phyloP scores from a whole-genome alignment of 2,797 vertebrate species.

The Sebastes hopkinsi region DNA sequence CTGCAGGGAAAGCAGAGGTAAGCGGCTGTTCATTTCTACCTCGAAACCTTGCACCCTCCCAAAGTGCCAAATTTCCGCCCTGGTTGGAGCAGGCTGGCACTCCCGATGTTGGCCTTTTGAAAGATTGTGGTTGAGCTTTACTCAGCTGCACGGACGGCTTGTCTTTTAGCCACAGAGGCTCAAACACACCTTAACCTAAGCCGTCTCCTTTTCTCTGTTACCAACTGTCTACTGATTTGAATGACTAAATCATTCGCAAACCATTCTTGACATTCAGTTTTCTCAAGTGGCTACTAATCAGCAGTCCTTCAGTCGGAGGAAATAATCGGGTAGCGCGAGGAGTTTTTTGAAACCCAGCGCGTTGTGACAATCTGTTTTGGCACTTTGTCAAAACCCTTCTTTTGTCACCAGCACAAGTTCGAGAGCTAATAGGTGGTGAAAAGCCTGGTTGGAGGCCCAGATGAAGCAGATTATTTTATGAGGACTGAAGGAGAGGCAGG shows the following conservation, averaged over 20 bases:
- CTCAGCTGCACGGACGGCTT: conserved; percentile 49
- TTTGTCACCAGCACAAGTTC: conserved; percentile 58
- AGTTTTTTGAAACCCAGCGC: conserved; percentile 43
- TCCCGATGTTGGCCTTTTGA: conserved; percentile 30
- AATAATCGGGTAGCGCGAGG: conserved; percentile 27
- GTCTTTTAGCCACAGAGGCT: conserved; percentile 48
- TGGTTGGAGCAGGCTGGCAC: conserved; percentile 35
- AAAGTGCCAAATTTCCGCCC: conserved; percentile 60
- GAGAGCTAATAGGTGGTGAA: conserved; percentile 77
- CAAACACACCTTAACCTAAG: conserved; percentile 20
- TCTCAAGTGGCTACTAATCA: conserved; percentile 62
- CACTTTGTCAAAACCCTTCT: conserved; percentile 73
- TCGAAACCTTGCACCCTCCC: conserved; percentile 54
- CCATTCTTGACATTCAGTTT: conserved; percentile 39
- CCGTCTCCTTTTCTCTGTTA: conserved; percentile 39
- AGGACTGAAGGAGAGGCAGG: conserved; percentile 47
- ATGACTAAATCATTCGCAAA: conserved; percentile 56
- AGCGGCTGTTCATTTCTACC: conserved; percentile 48
- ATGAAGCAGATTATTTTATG: conserved; percentile 61
- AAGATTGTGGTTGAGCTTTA: conserved; percentile 41
- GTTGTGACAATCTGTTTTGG: conserved; percentile 75
- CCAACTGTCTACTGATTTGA: conserved; percentile 36
- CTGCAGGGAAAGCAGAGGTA: conserved; percentile 55
- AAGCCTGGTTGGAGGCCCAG: conserved; percentile 54
- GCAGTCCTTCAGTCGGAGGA: conserved; percentile 35